Base-by-base conservation (phyloP, 23 tunicate species). In the Aplidium turbinatum region DNA sequence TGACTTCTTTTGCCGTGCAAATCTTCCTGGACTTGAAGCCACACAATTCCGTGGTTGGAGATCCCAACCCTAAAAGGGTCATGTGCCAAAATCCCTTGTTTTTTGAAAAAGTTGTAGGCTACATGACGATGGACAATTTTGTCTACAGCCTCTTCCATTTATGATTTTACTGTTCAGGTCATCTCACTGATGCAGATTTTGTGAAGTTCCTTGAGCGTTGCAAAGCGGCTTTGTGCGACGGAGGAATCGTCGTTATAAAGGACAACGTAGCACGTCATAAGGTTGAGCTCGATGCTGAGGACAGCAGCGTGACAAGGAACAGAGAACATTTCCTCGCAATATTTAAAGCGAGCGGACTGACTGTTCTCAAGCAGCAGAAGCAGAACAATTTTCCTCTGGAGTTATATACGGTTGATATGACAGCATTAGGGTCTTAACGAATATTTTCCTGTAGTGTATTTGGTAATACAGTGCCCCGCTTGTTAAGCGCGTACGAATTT, bases 251-350 rank as follows among this genome's bases (percentile, higher is more conserved):
- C 16, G 82, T 93, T 3, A 68, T 93, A 30, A 93, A 93, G 54
- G 98, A 93, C 65, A 93, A 93, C 67, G 73, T 76, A 4, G 80
- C 93, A 0, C 34, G 74, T 1, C 33, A 26, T 1, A 80, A 63
- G n/a, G 85, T 79, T n/a, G 90, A 90, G 54, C 60, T 72, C 47
- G 97, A 90, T 35, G 29, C 70, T 7, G 65, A 48, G 4, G 97
- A 90, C 61, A 90, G 97, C 68, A 90, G 97, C 38, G 97, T 83
- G 3, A 90, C 97, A 0, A 83, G 97, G 56, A 82, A 73, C 25
- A 30, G 28, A 20, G 81, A 78, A 23, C 76, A 78, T 16, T 34
- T 78, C 1, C 46, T 21, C 24, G 28, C 22, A 18, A 83, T 83
- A 0, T 82, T 47, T 33, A 52, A 63, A 7, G 42, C 67, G 32